phyloP scores from a whole-genome alignment of 1,140 invertebrate genomes.

The Akabosia matsudoensis region DNA sequence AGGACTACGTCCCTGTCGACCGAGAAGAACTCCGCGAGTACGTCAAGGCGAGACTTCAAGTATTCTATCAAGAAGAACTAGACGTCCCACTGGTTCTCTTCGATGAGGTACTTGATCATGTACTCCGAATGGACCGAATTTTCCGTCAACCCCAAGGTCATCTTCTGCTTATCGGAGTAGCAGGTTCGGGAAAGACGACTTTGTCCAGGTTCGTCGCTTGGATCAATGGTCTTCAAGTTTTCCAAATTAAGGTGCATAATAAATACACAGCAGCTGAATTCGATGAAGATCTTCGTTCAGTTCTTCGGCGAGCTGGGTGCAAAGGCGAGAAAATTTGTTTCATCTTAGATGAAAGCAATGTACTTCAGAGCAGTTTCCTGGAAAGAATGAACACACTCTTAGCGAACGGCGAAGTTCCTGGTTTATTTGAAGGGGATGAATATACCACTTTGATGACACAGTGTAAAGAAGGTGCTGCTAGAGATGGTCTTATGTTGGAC shows the following conservation, averaged over 20 bases:
- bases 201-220: conserved; percentile 98
- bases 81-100: conserved; percentile 97
- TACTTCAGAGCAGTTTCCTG: conserved; percentile 95
- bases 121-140: conserved; percentile 95
- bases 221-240: conserved; percentile 98
- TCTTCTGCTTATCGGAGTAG: conserved; percentile 91
- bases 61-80: conserved; percentile 99
- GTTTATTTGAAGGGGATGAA: conserved; percentile 89
- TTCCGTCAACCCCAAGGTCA: conserved; percentile 98
- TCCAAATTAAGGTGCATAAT: conserved; percentile 98
- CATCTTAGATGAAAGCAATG: conserved; percentile 98
- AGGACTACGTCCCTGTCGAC: conserved; percentile 96
- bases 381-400: conserved; percentile 98
- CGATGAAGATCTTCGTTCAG: conserved; percentile 94
- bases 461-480: conserved; percentile 97
- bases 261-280: conserved; percentile 98
- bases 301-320: conserved; percentile 89
- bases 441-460: conserved; percentile 99
- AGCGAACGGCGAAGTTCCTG: conserved; percentile 97
- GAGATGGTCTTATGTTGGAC: conserved; percentile 97
- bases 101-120: conserved; percentile 98
- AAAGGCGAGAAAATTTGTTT: conserved; percentile 99
- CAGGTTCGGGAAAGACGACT: conserved; percentile 98
- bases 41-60: conserved; percentile 86
- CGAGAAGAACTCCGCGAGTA: conserved; percentile 93